Evolutionary conservation across 2,113 vertebrate genomes (phyloP).

Genomic region (Cephalopholis sonnerati): DNA sequence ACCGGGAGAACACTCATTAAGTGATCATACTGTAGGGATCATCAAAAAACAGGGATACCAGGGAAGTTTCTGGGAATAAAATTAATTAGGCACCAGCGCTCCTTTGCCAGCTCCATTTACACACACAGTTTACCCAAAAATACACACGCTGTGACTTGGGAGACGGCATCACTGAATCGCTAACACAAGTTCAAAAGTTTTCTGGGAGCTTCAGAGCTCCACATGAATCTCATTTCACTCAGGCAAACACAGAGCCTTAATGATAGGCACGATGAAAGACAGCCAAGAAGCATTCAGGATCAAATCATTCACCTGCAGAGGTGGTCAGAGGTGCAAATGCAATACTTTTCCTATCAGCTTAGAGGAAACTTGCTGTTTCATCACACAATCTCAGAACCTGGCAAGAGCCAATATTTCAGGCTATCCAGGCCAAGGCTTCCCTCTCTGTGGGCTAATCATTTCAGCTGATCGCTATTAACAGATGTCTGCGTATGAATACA

Average conservation of each 20-base stretch:
- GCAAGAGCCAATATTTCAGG: too few species aligned
- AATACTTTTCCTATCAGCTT: neutral
- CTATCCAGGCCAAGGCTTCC: too few species aligned
- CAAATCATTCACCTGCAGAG: neutral
- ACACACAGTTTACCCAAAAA: slow-evolving; percentile 39
- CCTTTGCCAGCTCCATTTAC: slow-evolving; percentile 25
- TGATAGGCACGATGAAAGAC: neutral
- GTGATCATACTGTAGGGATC: slow-evolving; percentile 64
- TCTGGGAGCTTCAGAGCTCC: neutral
- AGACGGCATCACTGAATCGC: neutral
- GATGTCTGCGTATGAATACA: too few species aligned
- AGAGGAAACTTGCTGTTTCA: too few species aligned
- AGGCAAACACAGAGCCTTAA: neutral
- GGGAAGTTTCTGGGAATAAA: slow-evolving; percentile 41
- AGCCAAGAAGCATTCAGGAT: neutral
- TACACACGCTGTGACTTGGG: slow-evolving; percentile 3
- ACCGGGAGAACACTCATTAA: slow-evolving; percentile 62
- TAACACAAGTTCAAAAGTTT: slow-evolving; percentile 27
- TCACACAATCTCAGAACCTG: too few species aligned
- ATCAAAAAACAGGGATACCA: slow-evolving; percentile 55
- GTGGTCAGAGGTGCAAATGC: neutral
- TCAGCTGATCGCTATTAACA: too few species aligned
- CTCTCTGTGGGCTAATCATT: too few species aligned
- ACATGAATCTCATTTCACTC: slow-evolving; percentile 14
- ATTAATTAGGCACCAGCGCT: slow-evolving; percentile 51